A percentile compares a stretch with the other conserved stretches of the same genome.
Evolutionary conservation across 2,113 vertebrate genomes (phyloP).

Genomic region (Tamias sibiricus): DNA sequence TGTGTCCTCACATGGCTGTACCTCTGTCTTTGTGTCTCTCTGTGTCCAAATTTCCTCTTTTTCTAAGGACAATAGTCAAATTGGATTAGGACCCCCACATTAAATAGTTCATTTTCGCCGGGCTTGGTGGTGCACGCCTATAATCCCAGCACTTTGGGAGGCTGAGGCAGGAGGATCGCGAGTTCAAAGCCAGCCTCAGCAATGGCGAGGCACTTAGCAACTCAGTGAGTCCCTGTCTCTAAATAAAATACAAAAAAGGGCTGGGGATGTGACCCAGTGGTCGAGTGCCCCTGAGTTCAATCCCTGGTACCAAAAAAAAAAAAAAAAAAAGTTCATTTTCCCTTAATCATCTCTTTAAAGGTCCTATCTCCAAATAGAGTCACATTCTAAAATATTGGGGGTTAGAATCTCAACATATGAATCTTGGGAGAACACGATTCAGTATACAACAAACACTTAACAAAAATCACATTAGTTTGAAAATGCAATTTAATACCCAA

Average conservation of each 20-base stretch:
- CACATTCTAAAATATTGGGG: background rate
- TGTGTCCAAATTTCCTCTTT: background rate
- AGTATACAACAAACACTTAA: background rate
- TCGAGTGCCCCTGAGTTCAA: too few species aligned
- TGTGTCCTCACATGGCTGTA: background rate
- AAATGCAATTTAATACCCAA: background rate
- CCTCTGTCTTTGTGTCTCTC: background rate
- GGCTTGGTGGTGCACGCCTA: too few species aligned
- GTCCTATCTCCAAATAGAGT: background rate
- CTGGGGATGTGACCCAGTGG: too few species aligned
- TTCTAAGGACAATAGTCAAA: background rate
- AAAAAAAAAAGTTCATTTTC: background rate
- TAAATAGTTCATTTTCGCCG: background rate
- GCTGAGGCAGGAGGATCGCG: too few species aligned
- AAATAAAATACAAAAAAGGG: too few species aligned
- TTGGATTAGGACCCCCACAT: background rate
- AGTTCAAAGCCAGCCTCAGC: too few species aligned
- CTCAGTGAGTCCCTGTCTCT: too few species aligned
- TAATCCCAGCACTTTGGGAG: too few species aligned
- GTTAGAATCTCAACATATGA: background rate
- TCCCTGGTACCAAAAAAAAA: too few species aligned
- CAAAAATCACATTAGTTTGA: background rate
- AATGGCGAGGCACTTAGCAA: too few species aligned
- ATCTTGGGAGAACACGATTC: background rate
- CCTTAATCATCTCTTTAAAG: background rate